phyloP scores from a whole-genome alignment of 2,888 invertebrate species.

The Caprella mutica region DNA sequence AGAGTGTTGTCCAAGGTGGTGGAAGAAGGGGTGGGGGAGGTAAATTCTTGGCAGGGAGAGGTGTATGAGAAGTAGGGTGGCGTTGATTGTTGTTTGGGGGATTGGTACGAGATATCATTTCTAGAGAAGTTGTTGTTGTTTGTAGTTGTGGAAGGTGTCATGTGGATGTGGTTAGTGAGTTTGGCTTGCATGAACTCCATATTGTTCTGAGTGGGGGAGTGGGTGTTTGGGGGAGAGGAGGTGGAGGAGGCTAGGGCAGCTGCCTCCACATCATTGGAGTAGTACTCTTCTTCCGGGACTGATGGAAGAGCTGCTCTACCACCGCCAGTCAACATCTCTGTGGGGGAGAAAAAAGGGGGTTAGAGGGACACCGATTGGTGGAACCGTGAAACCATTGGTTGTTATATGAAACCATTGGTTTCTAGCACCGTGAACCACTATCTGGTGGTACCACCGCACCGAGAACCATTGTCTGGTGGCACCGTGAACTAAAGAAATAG shows the following conservation, averaged over 20 bases:
- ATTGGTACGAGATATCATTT: not conserved
- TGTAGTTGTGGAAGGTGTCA: not conserved
- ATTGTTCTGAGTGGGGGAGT: constrained; percentile 1
- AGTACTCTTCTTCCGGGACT: constrained; percentile 29
- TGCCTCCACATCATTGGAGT: constrained; percentile 20
- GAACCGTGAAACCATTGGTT: too few relatives aligned
- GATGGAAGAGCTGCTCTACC: constrained; percentile 21
- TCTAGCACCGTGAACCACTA: too few relatives aligned
- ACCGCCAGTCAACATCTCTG: constrained; percentile 30
- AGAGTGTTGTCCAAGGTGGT: constrained; percentile 33
- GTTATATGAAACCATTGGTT: too few relatives aligned
- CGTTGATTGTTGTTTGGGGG: not conserved
- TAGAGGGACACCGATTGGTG: too few relatives aligned
- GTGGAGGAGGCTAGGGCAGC: constrained; percentile 21
- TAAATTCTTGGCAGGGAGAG: too few relatives aligned
- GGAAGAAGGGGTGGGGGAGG: constrained; percentile 10
- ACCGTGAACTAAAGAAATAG: too few relatives aligned
- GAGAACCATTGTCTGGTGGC: too few relatives aligned
- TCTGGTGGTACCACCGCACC: too few relatives aligned
- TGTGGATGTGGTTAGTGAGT: too few relatives aligned
- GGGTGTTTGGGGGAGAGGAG: constrained; percentile 2
- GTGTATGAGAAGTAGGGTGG: not conserved
- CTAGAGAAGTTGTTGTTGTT: not conserved
- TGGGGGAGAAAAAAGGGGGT: not conserved
- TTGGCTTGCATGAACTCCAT: not conserved